Conservation (phyloP, 2,113 vertebrate species). For the Gavialis gangeticus region DNA sequence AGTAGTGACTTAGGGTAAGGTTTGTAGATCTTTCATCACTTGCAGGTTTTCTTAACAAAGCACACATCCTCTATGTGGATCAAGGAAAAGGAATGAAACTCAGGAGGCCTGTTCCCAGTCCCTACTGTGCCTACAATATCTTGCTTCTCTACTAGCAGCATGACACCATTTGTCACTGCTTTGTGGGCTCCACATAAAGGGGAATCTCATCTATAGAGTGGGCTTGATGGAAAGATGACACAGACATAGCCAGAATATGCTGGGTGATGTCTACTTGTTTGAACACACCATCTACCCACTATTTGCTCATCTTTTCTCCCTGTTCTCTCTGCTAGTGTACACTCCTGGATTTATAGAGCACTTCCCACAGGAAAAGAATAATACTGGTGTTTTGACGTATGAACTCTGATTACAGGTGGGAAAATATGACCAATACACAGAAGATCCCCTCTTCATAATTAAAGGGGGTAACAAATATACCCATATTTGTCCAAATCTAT, state of each 20-base stretch:
- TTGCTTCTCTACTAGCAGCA: background rate
- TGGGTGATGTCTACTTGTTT: background rate
- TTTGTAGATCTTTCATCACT: background rate
- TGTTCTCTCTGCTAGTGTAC: background rate
- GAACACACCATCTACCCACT: background rate
- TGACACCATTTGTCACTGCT: background rate
- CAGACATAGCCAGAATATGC: too few species aligned
- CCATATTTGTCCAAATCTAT: background rate
- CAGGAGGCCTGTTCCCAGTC: background rate
- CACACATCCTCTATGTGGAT: background rate
- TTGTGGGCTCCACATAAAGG: background rate
- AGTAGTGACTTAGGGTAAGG: background rate
- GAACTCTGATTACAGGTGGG: background rate
- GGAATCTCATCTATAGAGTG: background rate
- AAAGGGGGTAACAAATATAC: background rate
- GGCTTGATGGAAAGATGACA: background rate
- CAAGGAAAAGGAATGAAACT: background rate
- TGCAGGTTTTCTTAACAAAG: background rate
- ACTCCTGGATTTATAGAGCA: background rate
- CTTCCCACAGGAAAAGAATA: background rate
- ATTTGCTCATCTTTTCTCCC: background rate
- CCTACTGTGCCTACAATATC: background rate
- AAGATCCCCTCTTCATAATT: background rate
- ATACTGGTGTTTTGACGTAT: background rate
- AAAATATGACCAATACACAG: background rate